These are phyloP conservation scores for Poliocrania exsul DNA, from an alignment of 2,797 vertebrate genomes.

Conservation along the genomic window DNA sequence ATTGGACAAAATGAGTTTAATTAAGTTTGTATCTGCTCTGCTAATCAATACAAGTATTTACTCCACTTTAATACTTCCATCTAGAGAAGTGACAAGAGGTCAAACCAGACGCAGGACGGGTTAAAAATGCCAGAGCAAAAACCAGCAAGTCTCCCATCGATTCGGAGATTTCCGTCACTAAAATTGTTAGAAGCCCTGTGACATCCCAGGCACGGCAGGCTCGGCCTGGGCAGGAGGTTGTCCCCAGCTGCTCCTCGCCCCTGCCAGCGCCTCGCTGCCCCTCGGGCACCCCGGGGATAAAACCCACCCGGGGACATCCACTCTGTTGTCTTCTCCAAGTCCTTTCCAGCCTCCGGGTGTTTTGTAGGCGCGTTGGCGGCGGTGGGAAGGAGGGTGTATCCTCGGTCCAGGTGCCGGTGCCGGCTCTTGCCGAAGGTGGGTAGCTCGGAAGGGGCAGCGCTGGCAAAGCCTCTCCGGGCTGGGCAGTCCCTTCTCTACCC, in stretches of 20 bases:
- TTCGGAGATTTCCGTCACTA: background rate
- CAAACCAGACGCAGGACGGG: background rate
- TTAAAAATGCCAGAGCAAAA: conserved; percentile 9
- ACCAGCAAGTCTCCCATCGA: background rate
- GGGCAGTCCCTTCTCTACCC: background rate
- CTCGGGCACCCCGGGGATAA: background rate
- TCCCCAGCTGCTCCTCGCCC: background rate
- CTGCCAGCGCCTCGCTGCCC: background rate
- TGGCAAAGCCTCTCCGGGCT: background rate
- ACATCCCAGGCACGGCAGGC: background rate
- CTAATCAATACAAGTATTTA: conserved; percentile 68
- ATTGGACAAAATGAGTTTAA: conserved; percentile 75
- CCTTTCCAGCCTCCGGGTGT: background rate
- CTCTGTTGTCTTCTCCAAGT: background rate
- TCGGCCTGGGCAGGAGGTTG: background rate
- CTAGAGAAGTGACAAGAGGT: background rate
- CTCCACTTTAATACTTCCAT: conserved; percentile 17
- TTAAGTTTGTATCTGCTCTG: conserved; percentile 76
- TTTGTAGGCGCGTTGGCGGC: background rate
- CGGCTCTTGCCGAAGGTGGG: background rate
- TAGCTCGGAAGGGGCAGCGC: background rate
- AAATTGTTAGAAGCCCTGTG: background rate
- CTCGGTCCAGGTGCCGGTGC: background rate
- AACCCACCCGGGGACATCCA: background rate
- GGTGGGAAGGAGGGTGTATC: accelerated